Evolutionary conservation across 2,797 vertebrate genomes (phyloP).

Genomic region (Gobio occitaniae): DNA sequence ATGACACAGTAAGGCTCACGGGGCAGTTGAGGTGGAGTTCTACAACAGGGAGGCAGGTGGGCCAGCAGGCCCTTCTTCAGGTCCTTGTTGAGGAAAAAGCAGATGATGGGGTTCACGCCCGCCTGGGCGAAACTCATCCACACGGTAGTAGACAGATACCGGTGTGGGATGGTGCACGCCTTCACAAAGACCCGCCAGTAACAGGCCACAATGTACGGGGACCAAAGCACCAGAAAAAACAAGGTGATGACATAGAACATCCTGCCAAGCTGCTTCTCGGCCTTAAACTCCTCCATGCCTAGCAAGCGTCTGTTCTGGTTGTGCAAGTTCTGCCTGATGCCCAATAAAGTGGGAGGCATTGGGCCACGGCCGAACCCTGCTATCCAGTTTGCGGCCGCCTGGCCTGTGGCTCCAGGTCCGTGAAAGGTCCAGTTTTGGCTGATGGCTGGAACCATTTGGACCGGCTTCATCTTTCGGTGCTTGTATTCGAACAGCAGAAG

Average conservation of each 20-base stretch:
- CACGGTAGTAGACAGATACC: conserved; percentile 89
- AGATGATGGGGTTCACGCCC: conserved; percentile 89
- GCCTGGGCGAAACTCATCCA: conserved; percentile 94
- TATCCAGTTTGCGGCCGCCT: conserved; percentile 92
- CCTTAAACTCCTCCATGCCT: conserved; percentile 91
- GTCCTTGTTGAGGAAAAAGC: conserved; percentile 93
- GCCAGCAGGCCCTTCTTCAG: conserved; percentile 91
- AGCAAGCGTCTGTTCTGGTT: conserved; percentile 88
- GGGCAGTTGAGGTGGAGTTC: conserved; percentile 88
- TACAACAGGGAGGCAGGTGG: conserved; percentile 87
- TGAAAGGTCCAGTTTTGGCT: conserved; percentile 95
- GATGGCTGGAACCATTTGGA: conserved; percentile 91
- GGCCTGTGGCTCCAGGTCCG: conserved; percentile 89
- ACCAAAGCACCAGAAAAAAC: conserved; percentile 91
- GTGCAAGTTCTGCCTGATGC: conserved; percentile 89
- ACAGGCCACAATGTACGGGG: conserved; percentile 91
- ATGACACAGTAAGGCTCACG: conserved; percentile 92
- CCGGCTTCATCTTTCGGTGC: conserved; percentile 92
- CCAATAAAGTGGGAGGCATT: conserved; percentile 90
- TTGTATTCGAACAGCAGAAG: conserved; percentile 90
- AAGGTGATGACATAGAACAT: conserved; percentile 93
- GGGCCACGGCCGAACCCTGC: conserved; percentile 90
- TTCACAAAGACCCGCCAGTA: conserved; percentile 93
- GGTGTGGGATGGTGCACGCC: conserved; percentile 87
- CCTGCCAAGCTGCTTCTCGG: conserved; percentile 89